Base-by-base conservation (phyloP, 2,113 vertebrate species). In the Bubo blakistoni region DNA sequence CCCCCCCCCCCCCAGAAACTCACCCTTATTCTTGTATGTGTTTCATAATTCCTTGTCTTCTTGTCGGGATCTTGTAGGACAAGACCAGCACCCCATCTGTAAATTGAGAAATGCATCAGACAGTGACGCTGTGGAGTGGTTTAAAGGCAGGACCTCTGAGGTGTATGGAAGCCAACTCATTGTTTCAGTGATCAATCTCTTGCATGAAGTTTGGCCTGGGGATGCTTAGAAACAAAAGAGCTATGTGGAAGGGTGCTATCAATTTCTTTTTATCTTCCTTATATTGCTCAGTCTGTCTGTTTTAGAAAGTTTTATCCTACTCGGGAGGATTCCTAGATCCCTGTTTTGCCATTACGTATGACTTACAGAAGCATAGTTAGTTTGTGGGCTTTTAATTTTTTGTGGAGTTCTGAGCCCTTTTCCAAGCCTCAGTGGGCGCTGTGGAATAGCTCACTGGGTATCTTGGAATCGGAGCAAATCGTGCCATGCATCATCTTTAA, bases 231-330 rank as follows among this genome's bases (percentile, higher is more conserved):
- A 93, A 10, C 82, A 69, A 29, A n/a, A 55, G 91, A 86, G 52
- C 92, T 93, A 14, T 2, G 0, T 79, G 61, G 34, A 95, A 86
- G 65, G 77, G 76, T 71, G 46, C 91, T 59, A 93, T 80, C 80
- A 80, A 84, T 95, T 97, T 90, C 63, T 71, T 93, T 86, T 92
- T 88, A 88, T 96, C 88, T 93, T 67, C 76, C 57, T 95, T 63
- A 32, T 84, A 88, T 87, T 94, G 92, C 90, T 95, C 69, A 62
- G n/a, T 88, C 79, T 94, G 93, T 95, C 95, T 96, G 71, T 8
- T 96, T 84, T 63, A 83, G 91, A 47, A 95, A 92, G 88, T 81
- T 95, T 96, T 95, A 94, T 91, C 81, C 93, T 91, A 25, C 94
- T 87, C 54, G 0, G 73, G 90, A 91, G 91, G 69, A 65, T 92